A percentile compares a stretch with the other conserved stretches of the same genome.
Conservation (phyloP, 2,113 vertebrate species). For the Alethe castanea region DNA sequence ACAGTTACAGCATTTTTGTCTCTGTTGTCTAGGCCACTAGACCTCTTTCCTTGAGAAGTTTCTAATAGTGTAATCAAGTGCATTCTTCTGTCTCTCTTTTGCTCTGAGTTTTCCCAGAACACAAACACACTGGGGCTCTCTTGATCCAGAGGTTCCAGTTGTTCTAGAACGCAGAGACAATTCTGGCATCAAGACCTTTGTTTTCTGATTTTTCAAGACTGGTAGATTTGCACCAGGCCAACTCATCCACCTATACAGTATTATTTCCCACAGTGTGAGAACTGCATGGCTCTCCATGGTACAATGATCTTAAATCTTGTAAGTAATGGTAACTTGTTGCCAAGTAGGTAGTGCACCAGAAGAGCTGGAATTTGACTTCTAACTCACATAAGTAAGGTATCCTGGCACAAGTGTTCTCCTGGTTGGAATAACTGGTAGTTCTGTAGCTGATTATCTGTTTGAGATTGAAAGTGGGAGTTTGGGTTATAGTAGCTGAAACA, state of each 20-base stretch:
- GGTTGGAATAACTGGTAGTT: neutral
- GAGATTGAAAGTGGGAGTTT: neutral
- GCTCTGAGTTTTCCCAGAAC: neutral
- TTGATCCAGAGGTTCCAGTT: neutral
- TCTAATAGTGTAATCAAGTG: neutral
- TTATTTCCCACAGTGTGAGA: neutral
- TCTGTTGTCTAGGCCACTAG: neutral
- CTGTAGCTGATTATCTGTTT: neutral
- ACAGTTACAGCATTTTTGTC: neutral
- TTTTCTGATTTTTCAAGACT: neutral
- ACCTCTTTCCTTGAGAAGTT: neutral
- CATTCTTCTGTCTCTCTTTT: neutral
- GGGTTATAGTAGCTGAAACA: neutral
- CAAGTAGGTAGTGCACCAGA: neutral
- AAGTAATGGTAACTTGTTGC: neutral
- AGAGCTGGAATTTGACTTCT: neutral
- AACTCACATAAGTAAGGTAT: neutral
- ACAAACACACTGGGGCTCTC: neutral
- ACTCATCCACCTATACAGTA: neutral
- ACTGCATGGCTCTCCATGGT: neutral
- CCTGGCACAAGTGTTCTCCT: neutral
- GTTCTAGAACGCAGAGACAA: neutral
- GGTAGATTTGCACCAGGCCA: neutral
- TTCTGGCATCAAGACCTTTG: neutral
- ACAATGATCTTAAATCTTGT: neutral